Evolutionary conservation across 1,140 invertebrate species (phyloP), one percentile per base, ranked within the genome.

Genomic region (Apis laboriosa): DNA sequence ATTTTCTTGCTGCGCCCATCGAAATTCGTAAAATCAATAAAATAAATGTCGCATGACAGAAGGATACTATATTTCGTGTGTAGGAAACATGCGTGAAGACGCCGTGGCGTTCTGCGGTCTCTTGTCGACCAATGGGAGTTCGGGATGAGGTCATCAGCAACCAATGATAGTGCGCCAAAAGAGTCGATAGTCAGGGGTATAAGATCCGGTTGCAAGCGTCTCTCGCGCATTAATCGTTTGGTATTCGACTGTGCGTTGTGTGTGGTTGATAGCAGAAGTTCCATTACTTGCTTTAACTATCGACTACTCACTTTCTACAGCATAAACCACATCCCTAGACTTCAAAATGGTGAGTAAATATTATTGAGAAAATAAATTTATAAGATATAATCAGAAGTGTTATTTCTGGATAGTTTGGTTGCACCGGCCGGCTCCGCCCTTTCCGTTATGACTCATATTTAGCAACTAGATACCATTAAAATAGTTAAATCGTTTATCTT

Each of bases 261-360:
- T 53, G 60, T 83, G 60, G 66, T 63, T 78, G 86, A 86, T 87
- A 76, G 80, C 76, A 67, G 72, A 83, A 67, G 86, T 80, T 83
- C 55, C 86, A 87, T 87, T 83, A 87, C 86, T 85, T 85, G 86
- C 86, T 87, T 60, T 11, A 79, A 83, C 76, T 85, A 66, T 87
- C 78, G 61, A 71, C 84, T 72, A 49, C 56, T 19, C 74, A 58
- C n/a, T 61, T 85, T 77, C n/a, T 66, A 63, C 85, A 51, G 15
- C 71, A n/a, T 77, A 49, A 80, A 80, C 58, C 24, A 72, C 43
- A 61, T 8, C 51, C 43, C 53, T 49, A 85, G 55, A 81, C 71
- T 68, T 80, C 74, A 86, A 86, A 86, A 86, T 86, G 85, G 85
- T 86, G 19, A 86, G 85, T 60, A 2, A 49, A 58, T 24, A 43